Evolutionary conservation across 2,113 vertebrate species (phyloP).

Genomic region (Porphyrio hochstetteri): DNA sequence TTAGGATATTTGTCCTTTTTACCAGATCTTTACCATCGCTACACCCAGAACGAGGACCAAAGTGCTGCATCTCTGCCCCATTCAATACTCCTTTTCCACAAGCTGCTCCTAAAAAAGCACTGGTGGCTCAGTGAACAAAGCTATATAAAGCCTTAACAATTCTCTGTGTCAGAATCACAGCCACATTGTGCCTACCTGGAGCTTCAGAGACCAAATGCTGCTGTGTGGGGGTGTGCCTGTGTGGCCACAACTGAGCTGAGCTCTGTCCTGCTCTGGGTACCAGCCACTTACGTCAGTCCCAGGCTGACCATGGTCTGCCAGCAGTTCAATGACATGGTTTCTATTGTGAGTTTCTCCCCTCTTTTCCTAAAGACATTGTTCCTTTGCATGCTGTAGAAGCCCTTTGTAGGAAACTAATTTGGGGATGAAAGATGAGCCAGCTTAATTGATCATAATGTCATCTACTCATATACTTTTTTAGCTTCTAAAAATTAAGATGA

Average conservation of each 20-base stretch:
- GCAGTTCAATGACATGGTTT: not conserved
- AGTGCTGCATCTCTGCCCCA: not conserved
- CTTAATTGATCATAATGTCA: conserved; percentile 52
- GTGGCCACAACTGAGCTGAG: not conserved
- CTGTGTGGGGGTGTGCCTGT: rapidly evolving
- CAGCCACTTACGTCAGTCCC: not conserved
- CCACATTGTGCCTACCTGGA: not conserved
- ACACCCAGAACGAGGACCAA: not conserved
- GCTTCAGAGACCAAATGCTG: not conserved
- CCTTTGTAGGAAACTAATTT: conserved; percentile 6
- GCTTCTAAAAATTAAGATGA: conserved; percentile 47
- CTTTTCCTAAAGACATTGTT: not conserved
- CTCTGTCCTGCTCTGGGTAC: not conserved
- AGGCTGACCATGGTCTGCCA: not conserved
- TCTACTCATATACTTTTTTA: conserved; percentile 3
- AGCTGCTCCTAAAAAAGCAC: not conserved
- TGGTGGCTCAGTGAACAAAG: not conserved
- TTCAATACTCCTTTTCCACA: not conserved
- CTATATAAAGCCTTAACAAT: not conserved
- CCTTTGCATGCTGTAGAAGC: not conserved
- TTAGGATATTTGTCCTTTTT: not conserved
- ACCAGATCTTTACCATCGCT: not conserved
- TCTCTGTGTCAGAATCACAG: not conserved
- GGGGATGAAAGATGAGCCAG: not conserved
- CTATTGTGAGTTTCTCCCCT: not conserved